Evolutionary conservation across 2,113 vertebrate species (phyloP).

Genomic region (Pelecanoides urinatrix): DNA sequence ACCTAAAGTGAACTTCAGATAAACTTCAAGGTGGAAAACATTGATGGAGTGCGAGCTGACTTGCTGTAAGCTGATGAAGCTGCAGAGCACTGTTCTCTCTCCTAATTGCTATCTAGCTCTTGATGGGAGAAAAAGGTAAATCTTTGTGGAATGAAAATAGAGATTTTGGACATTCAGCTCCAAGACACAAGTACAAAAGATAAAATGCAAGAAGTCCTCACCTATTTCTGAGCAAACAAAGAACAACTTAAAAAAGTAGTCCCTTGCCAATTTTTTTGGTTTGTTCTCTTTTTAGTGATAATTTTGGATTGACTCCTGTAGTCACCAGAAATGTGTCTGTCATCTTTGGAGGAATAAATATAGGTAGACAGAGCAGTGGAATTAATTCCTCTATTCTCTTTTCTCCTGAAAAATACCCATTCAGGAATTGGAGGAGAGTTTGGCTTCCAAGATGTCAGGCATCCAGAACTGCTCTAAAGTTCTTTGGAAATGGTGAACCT

Average conservation of each 20-base stretch:
- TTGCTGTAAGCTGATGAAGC: neutral
- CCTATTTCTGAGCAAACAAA: neutral
- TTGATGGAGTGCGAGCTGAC: neutral
- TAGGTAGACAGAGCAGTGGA: neutral
- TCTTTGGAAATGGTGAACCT: neutral
- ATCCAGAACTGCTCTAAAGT: neutral
- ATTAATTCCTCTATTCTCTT: neutral
- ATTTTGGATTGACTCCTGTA: neutral
- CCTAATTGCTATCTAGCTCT: fast-evolving
- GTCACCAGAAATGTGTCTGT: neutral
- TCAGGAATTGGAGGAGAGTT: neutral
- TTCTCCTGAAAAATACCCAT: neutral
- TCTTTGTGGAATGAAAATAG: neutral
- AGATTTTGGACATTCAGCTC: neutral
- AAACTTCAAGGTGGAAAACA: neutral
- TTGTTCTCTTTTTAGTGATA: neutral
- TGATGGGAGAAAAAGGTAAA: neutral
- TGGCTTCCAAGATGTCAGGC: neutral
- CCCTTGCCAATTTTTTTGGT: fast-evolving
- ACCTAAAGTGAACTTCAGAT: neutral
- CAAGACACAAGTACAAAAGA: neutral
- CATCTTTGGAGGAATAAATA: neutral
- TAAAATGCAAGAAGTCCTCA: neutral
- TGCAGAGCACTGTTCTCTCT: neutral
- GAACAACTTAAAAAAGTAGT: neutral